Evolutionary conservation across 2,113 vertebrate genomes (phyloP), one percentile per base, ranked within the genome.

Genomic region (Trematocara variabile): DNA sequence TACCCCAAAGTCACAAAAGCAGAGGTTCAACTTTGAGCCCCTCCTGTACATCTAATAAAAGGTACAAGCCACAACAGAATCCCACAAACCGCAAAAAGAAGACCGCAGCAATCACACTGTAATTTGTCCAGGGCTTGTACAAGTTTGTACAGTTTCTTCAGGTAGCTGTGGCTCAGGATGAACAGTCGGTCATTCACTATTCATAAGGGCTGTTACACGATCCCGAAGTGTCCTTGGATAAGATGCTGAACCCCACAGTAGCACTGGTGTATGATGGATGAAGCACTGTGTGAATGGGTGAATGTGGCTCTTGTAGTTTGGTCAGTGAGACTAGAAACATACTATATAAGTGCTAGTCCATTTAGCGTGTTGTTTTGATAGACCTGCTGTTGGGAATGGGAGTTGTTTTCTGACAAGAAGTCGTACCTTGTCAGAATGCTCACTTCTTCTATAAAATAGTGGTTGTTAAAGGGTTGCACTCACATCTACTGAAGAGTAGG

Each of bases 381-480:
- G 28, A 37, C 60, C 81, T 68, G 68, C 81, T 58, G 56, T 16
- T 83, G 52, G 73, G 18, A 80, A 77, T 39, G 55, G 65, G 48
- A 70, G 55, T 44, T 79, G 20, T 22, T 55, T 86, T 58, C 33
- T 50, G 81, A 63, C 60, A 70, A 75, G 65, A 82, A 84, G 78
- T 84, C 52, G 3, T 7, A 68, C 33, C 50, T 82, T 54, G 63
- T 70, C 63, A 22, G 30, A 22, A 33, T 3, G 12, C 46, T 60
- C 87, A 25, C 3, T 1, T 25, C 75, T 78, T 87, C 16, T 6
- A 14, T 65, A 46, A 85, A 85, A 68, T 79, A 78, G 28, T 55
- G 41, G 78, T 84, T 88, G 80, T 89, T 85, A 79, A 55, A 16
- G 54, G 79, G 73, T 33, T 39, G 80, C 44, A 54, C 77, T 82